Conservation (phyloP, 2,113 vertebrate genomes). For the Esox niger region DNA sequence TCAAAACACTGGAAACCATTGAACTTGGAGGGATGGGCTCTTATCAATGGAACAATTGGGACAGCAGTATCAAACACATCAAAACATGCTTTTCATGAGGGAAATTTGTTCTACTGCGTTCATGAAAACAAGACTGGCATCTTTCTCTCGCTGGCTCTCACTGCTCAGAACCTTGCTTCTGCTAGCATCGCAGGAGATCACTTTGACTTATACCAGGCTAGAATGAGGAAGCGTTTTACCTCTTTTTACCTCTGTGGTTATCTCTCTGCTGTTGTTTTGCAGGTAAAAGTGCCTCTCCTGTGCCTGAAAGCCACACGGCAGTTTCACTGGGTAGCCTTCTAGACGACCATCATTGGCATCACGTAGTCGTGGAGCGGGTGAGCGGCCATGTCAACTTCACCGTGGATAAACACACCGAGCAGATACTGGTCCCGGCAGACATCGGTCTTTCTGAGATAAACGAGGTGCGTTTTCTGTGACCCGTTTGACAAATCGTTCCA, state of each 20-base stretch:
- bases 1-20: background rate
- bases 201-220: background rate
- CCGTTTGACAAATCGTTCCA: conserved; percentile 43
- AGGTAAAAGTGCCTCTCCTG: conserved; percentile 70
- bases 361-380: conserved; percentile 77
- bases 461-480: conserved; percentile 75
- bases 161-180: too few species aligned
- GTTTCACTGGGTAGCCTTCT: conserved; percentile 85
- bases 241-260: background rate
- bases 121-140: too few species aligned
- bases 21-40: too few species aligned
- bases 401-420: conserved; percentile 82
- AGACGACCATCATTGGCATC: conserved; percentile 94
- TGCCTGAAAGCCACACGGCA: conserved; percentile 56
- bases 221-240: background rate
- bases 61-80: too few species aligned
- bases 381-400: conserved; percentile 85
- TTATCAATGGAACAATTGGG: too few species aligned
- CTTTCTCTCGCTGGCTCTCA: too few species aligned
- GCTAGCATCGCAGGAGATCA: background rate
- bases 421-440: conserved; percentile 75
- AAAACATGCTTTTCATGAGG: too few species aligned
- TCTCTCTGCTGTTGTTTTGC: conserved; percentile 32
- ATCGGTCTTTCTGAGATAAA: conserved; percentile 79
- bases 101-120: too few species aligned